These are phyloP conservation scores for Muscicapa striata DNA, from an alignment of 2,797 vertebrate species.

Conservation along the genomic window DNA sequence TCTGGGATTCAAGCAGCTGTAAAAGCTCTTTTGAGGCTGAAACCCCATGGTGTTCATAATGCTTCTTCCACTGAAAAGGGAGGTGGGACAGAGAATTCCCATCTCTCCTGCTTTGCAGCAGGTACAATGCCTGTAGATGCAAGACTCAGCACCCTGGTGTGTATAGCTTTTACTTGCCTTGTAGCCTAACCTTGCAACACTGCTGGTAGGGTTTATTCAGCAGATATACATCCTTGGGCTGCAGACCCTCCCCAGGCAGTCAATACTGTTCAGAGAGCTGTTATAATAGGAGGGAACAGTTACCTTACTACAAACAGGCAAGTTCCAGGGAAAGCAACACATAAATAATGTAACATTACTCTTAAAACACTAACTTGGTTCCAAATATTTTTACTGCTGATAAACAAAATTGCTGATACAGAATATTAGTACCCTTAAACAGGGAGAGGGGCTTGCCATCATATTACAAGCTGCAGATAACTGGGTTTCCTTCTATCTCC, in stretches of 20 bases:
- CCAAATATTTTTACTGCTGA: neutral
- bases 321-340: neutral
- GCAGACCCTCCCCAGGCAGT: neutral
- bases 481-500: neutral
- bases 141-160: too few species aligned
- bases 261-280: neutral
- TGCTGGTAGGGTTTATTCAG: neutral
- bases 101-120: neutral
- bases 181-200: fast-evolving
- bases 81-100: neutral
- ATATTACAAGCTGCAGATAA: neutral
- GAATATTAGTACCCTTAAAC: neutral
- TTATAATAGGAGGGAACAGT: neutral
- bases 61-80: fast-evolving
- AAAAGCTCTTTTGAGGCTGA: neutral
- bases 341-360: neutral
- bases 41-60: fast-evolving
- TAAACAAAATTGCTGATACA: neutral
- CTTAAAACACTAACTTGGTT: neutral
- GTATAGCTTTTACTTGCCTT: neutral
- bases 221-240: neutral
- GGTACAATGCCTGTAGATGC: neutral
- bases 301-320: neutral
- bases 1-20: neutral
- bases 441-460: neutral